phyloP scores from a whole-genome alignment of 2,888 invertebrate species.

The Drosophila prostipennis region DNA sequence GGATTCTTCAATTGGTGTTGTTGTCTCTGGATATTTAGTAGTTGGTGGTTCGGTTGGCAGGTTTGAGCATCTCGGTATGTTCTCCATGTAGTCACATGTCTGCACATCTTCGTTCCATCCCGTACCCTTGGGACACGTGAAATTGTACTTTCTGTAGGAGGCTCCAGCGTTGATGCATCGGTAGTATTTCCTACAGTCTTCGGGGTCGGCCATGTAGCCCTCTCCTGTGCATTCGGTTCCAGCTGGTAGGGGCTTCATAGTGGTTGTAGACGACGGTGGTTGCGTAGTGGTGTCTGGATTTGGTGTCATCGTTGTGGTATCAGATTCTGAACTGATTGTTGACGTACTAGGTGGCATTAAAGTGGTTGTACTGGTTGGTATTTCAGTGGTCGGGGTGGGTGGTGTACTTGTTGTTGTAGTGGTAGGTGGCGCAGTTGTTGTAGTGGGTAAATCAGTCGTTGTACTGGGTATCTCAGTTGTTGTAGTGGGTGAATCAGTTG shows the following conservation, averaged over 20 bases:
- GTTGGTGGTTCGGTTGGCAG: constrained; percentile 38
- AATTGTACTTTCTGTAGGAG: constrained; percentile 84
- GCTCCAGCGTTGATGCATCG: constrained; percentile 86
- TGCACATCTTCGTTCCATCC: constrained; percentile 88
- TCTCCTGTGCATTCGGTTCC: constrained; percentile 85
- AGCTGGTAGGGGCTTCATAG: constrained; percentile 69
- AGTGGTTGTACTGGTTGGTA: neutral
- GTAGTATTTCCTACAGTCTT: constrained; percentile 87
- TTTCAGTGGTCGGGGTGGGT: neutral
- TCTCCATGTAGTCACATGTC: constrained; percentile 86
- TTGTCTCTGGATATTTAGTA: constrained; percentile 11
- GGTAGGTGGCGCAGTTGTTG: constrained; percentile 2
- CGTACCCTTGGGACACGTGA: constrained; percentile 88
- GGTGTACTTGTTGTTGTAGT: neutral
- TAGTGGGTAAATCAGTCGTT: constrained; percentile 5
- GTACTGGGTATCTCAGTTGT: neutral
- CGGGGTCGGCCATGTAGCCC: constrained; percentile 87
- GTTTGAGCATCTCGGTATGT: constrained; percentile 78
- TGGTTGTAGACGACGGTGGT: constrained; percentile 48
- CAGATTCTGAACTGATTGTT: constrained; percentile 6
- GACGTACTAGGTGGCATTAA: constrained; percentile 8
- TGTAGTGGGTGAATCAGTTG: neutral
- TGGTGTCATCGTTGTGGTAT: constrained; percentile 11
- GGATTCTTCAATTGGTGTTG: constrained; percentile 25
- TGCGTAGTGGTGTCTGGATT: constrained; percentile 23